Percentiles rank a stretch among this genome's conserved stretches.
Conservation (phyloP, 2,888 invertebrate genomes). For the Eueremaeus valkanovi region DNA sequence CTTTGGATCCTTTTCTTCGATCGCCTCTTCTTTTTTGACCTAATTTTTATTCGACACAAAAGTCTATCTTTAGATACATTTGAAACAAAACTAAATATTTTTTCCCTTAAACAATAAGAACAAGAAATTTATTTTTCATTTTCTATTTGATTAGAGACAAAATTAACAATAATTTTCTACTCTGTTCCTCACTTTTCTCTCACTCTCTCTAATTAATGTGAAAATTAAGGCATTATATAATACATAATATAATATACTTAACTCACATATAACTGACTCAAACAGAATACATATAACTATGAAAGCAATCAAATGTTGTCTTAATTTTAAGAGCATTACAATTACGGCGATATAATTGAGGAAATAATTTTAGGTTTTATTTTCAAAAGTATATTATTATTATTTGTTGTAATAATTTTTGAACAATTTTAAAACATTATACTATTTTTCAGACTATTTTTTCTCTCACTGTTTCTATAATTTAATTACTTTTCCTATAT, state of each 20-base stretch:
- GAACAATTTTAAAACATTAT: background rate
- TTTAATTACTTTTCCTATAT: too few species aligned
- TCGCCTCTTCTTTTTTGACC: conserved; percentile 27
- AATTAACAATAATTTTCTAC: background rate
- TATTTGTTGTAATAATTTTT: background rate
- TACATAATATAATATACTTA: background rate
- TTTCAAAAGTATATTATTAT: conserved; percentile 5
- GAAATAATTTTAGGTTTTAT: background rate
- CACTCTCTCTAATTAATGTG: background rate
- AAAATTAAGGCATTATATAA: background rate
- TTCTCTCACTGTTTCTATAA: background rate
- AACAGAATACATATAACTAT: conserved; percentile 22
- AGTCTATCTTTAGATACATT: background rate
- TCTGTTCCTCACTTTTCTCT: background rate
- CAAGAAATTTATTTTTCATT: background rate
- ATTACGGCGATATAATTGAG: conserved; percentile 22
- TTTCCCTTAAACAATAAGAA: background rate
- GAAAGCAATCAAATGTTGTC: conserved; percentile 30
- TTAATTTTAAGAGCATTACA: conserved; percentile 25
- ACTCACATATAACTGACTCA: conserved; percentile 22
- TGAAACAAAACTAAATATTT: background rate
- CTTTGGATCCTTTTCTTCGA: background rate
- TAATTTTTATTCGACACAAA: background rate
- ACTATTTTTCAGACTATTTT: background rate
- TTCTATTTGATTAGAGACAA: background rate